Percentiles rank a stretch among this genome's conserved stretches.
Evolutionary conservation across 2,113 vertebrate genomes (phyloP).

Genomic region (Leptosomus discolor): DNA sequence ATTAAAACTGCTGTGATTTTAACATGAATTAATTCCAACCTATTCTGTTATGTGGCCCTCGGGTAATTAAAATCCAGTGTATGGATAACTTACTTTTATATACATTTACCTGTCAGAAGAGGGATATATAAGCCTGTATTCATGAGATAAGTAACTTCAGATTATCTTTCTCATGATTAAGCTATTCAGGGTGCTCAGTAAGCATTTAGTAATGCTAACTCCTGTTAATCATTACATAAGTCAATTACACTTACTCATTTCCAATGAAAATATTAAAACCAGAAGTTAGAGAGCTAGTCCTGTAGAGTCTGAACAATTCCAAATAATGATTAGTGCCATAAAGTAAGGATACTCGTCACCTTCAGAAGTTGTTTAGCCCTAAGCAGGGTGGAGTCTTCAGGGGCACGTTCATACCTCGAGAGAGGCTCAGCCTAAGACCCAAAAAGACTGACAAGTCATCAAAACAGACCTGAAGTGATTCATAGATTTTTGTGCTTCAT

Average conservation of each 20-base stretch:
- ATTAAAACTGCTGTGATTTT: background rate
- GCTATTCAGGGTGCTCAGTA: background rate
- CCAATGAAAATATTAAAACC: background rate
- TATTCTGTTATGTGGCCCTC: background rate
- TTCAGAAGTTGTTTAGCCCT: background rate
- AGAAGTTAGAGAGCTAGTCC: background rate
- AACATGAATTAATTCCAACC: background rate
- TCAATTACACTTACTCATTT: background rate
- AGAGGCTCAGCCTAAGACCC: background rate
- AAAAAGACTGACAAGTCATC: background rate
- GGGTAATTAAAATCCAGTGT: background rate
- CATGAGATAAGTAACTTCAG: background rate
- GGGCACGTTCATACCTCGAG: fast-evolving
- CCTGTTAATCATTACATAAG: background rate
- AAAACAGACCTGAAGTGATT: background rate
- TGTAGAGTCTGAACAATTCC: background rate
- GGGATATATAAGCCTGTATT: background rate
- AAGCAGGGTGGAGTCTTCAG: background rate
- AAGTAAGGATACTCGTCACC: background rate
- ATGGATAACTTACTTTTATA: background rate
- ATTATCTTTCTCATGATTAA: background rate
- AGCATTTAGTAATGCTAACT: background rate
- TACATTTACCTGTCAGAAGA: background rate
- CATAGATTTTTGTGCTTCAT: background rate
- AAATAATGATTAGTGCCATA: background rate